Evolutionary conservation across 2,113 vertebrate genomes (phyloP).

Genomic region (Crotalus horridus): DNA sequence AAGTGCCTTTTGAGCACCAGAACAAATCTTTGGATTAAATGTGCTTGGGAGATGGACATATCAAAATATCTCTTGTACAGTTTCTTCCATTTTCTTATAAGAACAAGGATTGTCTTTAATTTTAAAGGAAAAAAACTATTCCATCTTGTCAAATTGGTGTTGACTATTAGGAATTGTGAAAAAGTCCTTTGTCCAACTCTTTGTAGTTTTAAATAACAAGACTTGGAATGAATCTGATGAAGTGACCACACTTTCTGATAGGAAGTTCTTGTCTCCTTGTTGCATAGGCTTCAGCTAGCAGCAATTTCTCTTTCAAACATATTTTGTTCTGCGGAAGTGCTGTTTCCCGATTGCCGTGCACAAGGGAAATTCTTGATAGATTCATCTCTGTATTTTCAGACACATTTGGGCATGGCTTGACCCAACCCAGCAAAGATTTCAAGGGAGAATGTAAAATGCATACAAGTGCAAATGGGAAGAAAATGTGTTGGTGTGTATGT

Average conservation of each 20-base stretch:
- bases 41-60: slow-evolving; percentile 48
- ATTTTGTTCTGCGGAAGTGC: neutral
- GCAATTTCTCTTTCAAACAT: neutral
- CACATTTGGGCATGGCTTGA: neutral
- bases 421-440: neutral
- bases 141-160: slow-evolving; percentile 38
- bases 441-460: neutral
- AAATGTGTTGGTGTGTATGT: neutral
- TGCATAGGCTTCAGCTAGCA: neutral
- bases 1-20: slow-evolving; percentile 79
- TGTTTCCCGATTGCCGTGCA: neutral
- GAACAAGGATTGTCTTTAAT: slow-evolving; percentile 35
- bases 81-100: slow-evolving; percentile 1
- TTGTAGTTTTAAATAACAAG: slow-evolving; percentile 24
- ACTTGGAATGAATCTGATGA: neutral
- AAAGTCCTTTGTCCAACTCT: slow-evolving; percentile 45
- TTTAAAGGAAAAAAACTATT: slow-evolving; percentile 40
- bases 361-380: neutral
- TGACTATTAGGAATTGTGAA: slow-evolving; percentile 51
- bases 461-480: neutral
- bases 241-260: neutral
- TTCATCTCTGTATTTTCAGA: neutral
- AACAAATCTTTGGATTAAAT: slow-evolving; percentile 58
- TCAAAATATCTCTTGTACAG: slow-evolving; percentile 43
- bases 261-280: neutral